Evolutionary conservation across 2,113 vertebrate genomes (phyloP), one percentile per base, ranked within the genome.

Genomic region (Syrmaticus mikado): DNA sequence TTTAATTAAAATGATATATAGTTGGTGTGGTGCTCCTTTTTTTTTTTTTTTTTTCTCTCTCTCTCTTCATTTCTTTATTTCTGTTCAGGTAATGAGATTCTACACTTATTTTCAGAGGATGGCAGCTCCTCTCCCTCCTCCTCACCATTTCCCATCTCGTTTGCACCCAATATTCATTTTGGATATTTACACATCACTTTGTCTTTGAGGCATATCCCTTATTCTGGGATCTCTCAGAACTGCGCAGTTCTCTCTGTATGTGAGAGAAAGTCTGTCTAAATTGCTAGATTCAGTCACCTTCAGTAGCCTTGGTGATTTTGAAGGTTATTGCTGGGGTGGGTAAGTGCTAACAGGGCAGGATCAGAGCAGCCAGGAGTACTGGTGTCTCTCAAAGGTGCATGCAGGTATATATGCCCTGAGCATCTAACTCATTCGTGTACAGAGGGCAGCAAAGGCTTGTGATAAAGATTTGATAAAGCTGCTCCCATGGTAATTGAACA

Each of bases 1-100:
- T 97, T 96, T 96, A 95, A 96, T 94, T 95, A 95, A 95, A 95
- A 92, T 92, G 90, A 89, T 94, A 62, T 90, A 94, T 94, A 80
- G 90, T 91, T 96, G 90, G 76, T 90, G 68, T 41, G 82, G 36
- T 86, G 76, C 80, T 93, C 73, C 53, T 93, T 94, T 92, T 84
- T 78, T 93, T 83, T 78, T 93, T 83, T 32, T n/a, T 58, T 12
- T 58, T 32, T 21, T 58, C 8, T 50, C 12, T 20, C 34, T 61
- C 73, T 11, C 28, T 62, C 21, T 66, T 94, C 72, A 61, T 90
- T 95, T 93, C 80, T 95, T 95, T 90, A 95, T 94, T 97, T 95
- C 90, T 90, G 46, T 68, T 90, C 70, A 27, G 1, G 3, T 95
- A 95, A 94, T 90, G 82, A 91, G 85, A 80, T 75, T 80, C 36